These are phyloP conservation scores for Rhincodon typus DNA, from an alignment of 2,797 vertebrate species.

Conservation along the genomic window DNA sequence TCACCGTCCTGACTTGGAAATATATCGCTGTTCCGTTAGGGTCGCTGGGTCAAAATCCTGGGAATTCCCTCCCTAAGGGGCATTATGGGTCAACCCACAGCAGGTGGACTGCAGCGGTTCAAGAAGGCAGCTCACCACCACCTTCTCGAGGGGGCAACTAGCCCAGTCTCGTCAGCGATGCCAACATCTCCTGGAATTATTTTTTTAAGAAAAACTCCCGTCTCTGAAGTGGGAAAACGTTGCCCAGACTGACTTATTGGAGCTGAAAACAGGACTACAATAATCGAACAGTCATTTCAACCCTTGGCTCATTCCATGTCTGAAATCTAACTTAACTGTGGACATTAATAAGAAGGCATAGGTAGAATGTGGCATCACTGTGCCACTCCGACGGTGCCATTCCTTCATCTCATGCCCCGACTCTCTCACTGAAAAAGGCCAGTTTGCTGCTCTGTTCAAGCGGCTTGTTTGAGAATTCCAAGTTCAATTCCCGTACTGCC, in stretches of 20 bases:
- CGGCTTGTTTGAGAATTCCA: neutral
- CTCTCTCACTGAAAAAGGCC: neutral
- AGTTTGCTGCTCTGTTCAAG: neutral
- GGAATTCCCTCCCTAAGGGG: neutral
- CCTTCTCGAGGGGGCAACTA: neutral
- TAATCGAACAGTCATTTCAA: neutral
- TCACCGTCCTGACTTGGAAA: neutral
- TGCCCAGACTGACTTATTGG: neutral
- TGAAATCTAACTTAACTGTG: neutral
- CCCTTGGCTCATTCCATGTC: neutral
- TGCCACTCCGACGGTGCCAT: neutral
- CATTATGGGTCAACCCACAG: neutral
- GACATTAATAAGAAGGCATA: neutral
- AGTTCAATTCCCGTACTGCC: neutral
- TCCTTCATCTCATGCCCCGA: neutral
- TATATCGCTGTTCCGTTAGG: neutral
- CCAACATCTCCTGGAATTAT: neutral
- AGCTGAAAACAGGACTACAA: too few species aligned
- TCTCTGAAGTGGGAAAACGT: neutral
- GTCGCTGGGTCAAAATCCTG: neutral
- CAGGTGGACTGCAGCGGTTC: neutral
- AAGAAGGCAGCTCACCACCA: neutral
- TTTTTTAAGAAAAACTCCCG: neutral
- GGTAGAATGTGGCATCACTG: neutral
- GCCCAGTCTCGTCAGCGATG: neutral